Percentiles rank a stretch among this genome's conserved stretches.
phyloP scores from a whole-genome alignment of 2,888 invertebrate genomes.

The Tryphoninae sp. region DNA sequence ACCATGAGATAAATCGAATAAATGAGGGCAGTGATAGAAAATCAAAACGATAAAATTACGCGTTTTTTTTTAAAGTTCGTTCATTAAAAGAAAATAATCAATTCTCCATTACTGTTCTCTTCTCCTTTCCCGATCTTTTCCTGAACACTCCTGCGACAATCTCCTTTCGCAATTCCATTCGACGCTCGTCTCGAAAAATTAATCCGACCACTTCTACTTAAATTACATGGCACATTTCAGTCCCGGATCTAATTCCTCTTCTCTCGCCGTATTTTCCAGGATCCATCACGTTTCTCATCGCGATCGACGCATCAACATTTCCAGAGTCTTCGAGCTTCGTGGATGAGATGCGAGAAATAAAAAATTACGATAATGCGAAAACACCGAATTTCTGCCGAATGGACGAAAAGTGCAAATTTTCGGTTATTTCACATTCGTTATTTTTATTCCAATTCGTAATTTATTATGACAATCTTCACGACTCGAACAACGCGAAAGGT shows the following conservation, averaged over 20 bases:
- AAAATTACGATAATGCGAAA: neutral
- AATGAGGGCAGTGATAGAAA: slow-evolving; percentile 17
- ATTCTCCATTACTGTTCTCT: slow-evolving; percentile 1
- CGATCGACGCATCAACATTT: neutral
- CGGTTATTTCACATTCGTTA: neutral
- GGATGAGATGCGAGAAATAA: neutral
- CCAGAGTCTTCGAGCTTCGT: neutral
- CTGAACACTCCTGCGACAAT: neutral
- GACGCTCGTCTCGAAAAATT: neutral
- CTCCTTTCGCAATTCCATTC: neutral
- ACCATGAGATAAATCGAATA: neutral
- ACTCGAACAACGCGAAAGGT: neutral
- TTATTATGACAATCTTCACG: too few relatives aligned
- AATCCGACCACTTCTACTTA: slow-evolving; percentile 52
- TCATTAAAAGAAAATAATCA: neutral
- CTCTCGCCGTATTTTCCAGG: neutral
- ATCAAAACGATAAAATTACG: neutral
- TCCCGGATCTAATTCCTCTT: slow-evolving; percentile 11
- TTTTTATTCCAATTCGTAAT: neutral
- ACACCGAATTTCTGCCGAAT: neutral
- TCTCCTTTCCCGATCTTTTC: neutral
- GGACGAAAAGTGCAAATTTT: neutral
- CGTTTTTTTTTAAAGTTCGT: too few relatives aligned
- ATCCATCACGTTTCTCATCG: neutral
- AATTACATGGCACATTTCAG: slow-evolving; percentile 66